Evolutionary conservation across 2,888 invertebrate genomes (phyloP).

Genomic region (Drosophila siamana): DNA sequence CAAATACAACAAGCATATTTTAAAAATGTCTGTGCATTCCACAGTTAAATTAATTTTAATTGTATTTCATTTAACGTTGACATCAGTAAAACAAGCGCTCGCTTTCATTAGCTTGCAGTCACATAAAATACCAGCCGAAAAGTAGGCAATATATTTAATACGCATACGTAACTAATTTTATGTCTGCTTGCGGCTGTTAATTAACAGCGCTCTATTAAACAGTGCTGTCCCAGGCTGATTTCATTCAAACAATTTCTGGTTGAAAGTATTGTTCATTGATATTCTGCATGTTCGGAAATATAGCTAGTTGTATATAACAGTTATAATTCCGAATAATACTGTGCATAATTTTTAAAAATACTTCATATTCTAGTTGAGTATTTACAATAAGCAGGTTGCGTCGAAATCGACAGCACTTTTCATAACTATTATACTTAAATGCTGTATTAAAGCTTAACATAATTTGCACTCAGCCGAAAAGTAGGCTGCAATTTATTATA

Average conservation of each 20-base stretch:
- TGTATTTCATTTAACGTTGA: no score
- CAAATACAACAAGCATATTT: background rate
- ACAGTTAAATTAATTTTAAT: background rate
- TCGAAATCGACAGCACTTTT: no score
- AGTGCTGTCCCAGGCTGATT: background rate
- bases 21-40: background rate
- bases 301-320: no score
- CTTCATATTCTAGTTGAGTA: no score
- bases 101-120: no score
- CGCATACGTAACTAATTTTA: background rate
- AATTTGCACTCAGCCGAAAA: background rate
- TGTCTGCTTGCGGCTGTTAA: background rate
- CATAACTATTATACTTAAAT: no score
- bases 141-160: background rate
- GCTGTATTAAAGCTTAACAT: background rate
- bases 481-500: background rate
- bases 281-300: no score
- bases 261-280: no score
- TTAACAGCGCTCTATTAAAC: slow-evolving; percentile 3
- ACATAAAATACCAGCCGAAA: background rate
- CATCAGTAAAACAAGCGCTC: no score
- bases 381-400: no score
- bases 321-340: no score
- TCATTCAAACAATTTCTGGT: background rate
- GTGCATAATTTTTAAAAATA: no score